Evolutionary conservation across 1,140 invertebrate genomes (phyloP), one percentile per base, ranked within the genome.

Genomic region (Drosophila leontia): DNA sequence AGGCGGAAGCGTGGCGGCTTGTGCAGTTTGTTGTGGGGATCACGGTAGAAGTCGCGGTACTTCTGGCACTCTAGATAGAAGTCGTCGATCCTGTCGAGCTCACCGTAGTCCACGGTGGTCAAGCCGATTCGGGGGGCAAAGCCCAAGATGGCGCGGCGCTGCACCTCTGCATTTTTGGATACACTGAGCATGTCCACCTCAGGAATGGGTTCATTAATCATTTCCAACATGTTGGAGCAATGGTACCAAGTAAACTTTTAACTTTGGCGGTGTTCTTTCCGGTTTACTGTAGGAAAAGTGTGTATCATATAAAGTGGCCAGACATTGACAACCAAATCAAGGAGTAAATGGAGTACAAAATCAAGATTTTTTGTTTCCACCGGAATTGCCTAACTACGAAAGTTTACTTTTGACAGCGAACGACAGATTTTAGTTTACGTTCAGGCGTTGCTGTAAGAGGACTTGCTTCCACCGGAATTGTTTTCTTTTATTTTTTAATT

Each of bases 11-110:
- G 37, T 0, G 7, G 0, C 0, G 91, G 91, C 32, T 81, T 80
- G 47, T 72, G 74, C 3, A 92, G 13, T 23, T 61, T 80, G 19
- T 87, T 53, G 51, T 92, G 76, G 5, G 91, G 91, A 61, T 92
- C 91, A 5, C 91, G 80, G 64, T 92, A 92, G 29, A 75, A 92
- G 37, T 92, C 91, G 1, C 91, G 79, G 50, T 78, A 82, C 45
- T 81, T 77, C 42, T 92, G 91, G n/a, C 57, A 80, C 3, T 87
- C 60, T 51, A 92, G 39, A 23, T 92, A 92, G 29, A 92, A 92
- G n/a, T 45, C 44, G 56, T 92, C 91, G 56, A 92, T 92, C 7
- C 72, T 47, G 2, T 79, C 75, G 29, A 87, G 47, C 11, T 83
- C 90, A 0, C 13, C 75, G 53, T 92, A 87, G 45, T 92, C 80